Base-by-base conservation (phyloP, 1,140 invertebrate genomes). In the Metaphire vulgaris region DNA sequence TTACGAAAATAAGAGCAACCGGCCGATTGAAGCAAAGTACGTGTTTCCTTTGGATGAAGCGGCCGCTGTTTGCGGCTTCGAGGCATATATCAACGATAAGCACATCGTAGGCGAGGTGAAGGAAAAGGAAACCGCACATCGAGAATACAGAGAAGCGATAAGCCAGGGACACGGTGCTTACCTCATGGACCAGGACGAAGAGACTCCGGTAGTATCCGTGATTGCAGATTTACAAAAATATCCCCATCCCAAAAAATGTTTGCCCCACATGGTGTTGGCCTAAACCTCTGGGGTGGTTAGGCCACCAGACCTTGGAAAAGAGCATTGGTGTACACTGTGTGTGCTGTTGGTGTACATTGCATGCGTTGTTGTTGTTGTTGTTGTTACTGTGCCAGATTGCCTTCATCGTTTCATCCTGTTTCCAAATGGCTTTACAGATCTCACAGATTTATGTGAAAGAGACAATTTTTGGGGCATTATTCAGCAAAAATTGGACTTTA, bases 111-210 rank as follows among this genome's bases (percentile, higher is more conserved):
- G 87, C 15, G 83, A 87, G 70, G 87, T 88, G 66, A 88, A 88
- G 78, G 86, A 87, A 74, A 87, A 88, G 74, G 84, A 88, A 80
- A 82, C 80, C 56, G 87, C 87, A 2, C 83, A 85, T 71, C 79
- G 79, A 32, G 86, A 87, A 73, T 88, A 88, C 80, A 85, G 84
- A 77, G 82, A 87, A 76, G 87, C 87, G 15, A 81, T 88, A 65
- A 79, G 84, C 79, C 81, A 86, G 66, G 85, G 87, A 31, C 85
- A 88, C 80, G 87, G 87, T 14, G 88, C 87, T 1, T 88, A 88
- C 78, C 80, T 89, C 14, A 87, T 87, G 80, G 84, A 85, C 65
- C 83, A 84, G 74, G 87, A 88, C 80, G 83, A 87, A 79, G 85
- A 84, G 76, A 83, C 82, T 70, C 84, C 86, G 6, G 87, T 85